Evolutionary conservation across 2,888 invertebrate genomes (phyloP), one percentile per base, ranked within the genome.

Genomic region (Macrosoma leucophasiata): DNA sequence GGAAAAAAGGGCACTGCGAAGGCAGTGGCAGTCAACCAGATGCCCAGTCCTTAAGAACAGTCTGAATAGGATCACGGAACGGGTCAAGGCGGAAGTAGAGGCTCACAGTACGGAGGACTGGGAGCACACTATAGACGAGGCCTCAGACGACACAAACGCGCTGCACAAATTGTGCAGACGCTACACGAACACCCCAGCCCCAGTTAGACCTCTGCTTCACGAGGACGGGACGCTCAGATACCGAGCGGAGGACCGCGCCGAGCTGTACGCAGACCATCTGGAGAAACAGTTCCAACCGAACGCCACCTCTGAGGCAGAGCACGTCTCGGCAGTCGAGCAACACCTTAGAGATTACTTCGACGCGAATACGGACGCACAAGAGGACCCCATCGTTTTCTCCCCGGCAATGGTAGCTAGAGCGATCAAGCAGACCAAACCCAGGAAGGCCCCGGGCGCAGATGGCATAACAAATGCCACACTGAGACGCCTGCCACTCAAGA

Each of bases 391-490:
- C 2, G 19, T 29, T 17, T 30, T 39, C 15, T 31, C 34, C 4
- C 39, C 39, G 4, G 34, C 18, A n/a, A 27, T 30, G 11, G 23
- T 38, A 4, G n/a, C 3, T 14, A 22, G 19, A 1, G 9, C n/a
- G 6, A 15, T 26, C 4, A 4, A 7, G 2, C 30, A 28, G 2
- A 9, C 20, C 4, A 29, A 29, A 10, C 20, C 11, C 9, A 15
- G 20, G 7, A 48, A 43, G 14, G 40, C 43, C 9, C 41, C 48
- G 2, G 44, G 43, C 2, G 13, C 13, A 4, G 45, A 48, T 12
- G 13, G 24, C 1, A 26, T 46, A 11, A 12, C 51, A 1, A 46
- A 41, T n/a, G 23, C 13, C 4, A 40, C 39, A 1, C 44, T 50
- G 1, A 26, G 31, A 1, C 36, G 38, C 4, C 39, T 50, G 0